Conservation (phyloP, 2,797 vertebrate genomes). For the Sciaenops ocellatus region DNA sequence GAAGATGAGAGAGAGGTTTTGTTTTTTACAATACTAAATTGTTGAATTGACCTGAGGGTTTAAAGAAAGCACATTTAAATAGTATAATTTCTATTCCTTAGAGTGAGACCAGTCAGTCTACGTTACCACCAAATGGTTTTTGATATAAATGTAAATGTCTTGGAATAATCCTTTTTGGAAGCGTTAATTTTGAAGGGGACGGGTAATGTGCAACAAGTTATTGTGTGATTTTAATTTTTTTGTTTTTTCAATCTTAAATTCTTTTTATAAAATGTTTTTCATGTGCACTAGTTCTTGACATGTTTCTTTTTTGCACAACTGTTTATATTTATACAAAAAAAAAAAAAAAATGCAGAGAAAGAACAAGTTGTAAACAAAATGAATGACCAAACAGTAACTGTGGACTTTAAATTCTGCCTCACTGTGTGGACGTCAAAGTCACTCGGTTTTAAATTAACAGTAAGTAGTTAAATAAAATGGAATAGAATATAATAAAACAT, state of each 20-base stretch:
- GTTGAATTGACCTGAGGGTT: background rate
- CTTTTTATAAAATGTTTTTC: slow-evolving; percentile 75
- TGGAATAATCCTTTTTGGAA: slow-evolving; percentile 72
- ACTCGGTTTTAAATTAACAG: slow-evolving; percentile 29
- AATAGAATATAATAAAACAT: background rate
- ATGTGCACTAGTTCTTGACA: slow-evolving; percentile 78
- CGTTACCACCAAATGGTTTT: slow-evolving; percentile 18
- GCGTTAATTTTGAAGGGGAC: slow-evolving; percentile 86
- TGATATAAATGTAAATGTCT: slow-evolving; percentile 12
- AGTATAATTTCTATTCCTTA: slow-evolving; percentile 52
- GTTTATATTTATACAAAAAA: slow-evolving; percentile 63
- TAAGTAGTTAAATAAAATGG: background rate
- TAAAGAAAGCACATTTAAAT: background rate
- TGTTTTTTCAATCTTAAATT: slow-evolving; percentile 68
- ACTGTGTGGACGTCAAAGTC: slow-evolving; percentile 57
- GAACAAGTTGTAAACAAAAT: slow-evolving; percentile 58
- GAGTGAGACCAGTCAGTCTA: slow-evolving; percentile 74
- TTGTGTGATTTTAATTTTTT: slow-evolving; percentile 76
- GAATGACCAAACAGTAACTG: slow-evolving; percentile 77
- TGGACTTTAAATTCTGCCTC: slow-evolving; percentile 19
- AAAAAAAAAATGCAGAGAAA: slow-evolving; percentile 57
- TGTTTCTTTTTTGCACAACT: slow-evolving; percentile 75
- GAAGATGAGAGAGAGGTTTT: background rate
- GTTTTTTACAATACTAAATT: background rate
- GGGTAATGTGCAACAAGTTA: slow-evolving; percentile 84